phyloP scores from a whole-genome alignment of 2,888 invertebrate species.

The Calameuta pallipes region DNA sequence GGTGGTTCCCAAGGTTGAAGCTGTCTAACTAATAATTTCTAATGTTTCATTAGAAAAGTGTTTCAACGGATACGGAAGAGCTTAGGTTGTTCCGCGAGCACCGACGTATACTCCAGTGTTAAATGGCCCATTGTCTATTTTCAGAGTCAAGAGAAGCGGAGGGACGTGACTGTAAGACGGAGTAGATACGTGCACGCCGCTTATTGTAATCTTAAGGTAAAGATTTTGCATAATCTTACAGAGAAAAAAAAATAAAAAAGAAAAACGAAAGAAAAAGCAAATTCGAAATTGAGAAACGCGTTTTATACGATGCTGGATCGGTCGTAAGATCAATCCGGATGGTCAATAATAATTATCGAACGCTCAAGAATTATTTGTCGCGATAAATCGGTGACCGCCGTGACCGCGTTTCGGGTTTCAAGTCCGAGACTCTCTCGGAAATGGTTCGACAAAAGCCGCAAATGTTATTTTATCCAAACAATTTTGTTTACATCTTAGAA shows the following conservation, averaged over 20 bases:
- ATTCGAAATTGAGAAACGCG: constrained; percentile 7
- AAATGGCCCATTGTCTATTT: constrained; percentile 56
- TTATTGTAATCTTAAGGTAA: constrained; percentile 64
- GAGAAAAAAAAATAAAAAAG: neutral
- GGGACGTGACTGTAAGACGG: constrained; percentile 33
- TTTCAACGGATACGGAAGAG: neutral
- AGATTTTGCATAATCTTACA: constrained; percentile 62
- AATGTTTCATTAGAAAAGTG: neutral
- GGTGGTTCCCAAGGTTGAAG: neutral
- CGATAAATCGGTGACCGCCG: constrained; percentile 8
- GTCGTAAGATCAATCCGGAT: neutral
- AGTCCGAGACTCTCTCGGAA: neutral
- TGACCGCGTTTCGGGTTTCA: constrained; percentile 1
- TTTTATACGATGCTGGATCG: constrained; percentile 22
- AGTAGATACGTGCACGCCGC: constrained; percentile 47
- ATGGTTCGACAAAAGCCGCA: constrained; percentile 18
- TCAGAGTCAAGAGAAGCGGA: constrained; percentile 49
- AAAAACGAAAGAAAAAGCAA: neutral
- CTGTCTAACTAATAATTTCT: neutral
- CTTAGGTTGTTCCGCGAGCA: neutral
- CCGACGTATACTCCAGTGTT: constrained; percentile 15
- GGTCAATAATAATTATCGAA: neutral
- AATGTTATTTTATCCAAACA: constrained; percentile 33
- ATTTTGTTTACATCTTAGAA: constrained; percentile 30
- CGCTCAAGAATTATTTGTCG: constrained; percentile 1